Evolutionary conservation across 2,888 invertebrate genomes (phyloP).

Genomic region (Drosophila diplacantha): DNA sequence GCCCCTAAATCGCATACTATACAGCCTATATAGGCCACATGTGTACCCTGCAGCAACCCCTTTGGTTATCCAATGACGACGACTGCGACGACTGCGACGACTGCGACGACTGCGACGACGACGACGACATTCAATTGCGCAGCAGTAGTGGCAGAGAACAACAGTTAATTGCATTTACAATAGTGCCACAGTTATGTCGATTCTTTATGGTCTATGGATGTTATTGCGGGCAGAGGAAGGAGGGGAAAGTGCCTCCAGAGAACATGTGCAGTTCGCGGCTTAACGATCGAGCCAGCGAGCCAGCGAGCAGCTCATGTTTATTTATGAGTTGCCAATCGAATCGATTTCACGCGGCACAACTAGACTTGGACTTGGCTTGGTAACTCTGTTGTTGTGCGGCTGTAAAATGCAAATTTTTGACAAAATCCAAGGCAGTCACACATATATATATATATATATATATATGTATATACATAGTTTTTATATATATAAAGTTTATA

Average conservation of each 20-base stretch:
- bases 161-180: conserved; percentile 44
- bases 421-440: conserved; percentile 15
- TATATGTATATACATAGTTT: background rate
- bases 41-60: conserved; percentile 7
- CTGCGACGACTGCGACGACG: background rate
- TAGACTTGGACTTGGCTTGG: conserved; percentile 37
- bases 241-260: conserved; percentile 9
- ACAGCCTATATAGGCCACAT: conserved; percentile 1
- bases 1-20: conserved; percentile 15
- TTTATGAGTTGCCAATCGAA: conserved; percentile 56
- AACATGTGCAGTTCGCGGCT: conserved; percentile 21
- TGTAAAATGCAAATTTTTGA: conserved; percentile 53
- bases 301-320: conserved; percentile 47
- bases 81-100: background rate
- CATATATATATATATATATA: background rate
- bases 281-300: conserved; percentile 17
- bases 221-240: background rate
- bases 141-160: conserved; percentile 35
- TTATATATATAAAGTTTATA: background rate
- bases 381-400: conserved; percentile 11
- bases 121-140: conserved; percentile 33
- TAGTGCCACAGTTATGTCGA: conserved; percentile 34
- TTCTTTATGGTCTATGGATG: conserved; percentile 22
- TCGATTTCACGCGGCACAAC: conserved; percentile 24
- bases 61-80: conserved; percentile 2